A percentile compares a stretch with the other conserved stretches of the same genome.
Conservation (phyloP, 1,140 invertebrate species). For the Ceratosolen solmsi region DNA sequence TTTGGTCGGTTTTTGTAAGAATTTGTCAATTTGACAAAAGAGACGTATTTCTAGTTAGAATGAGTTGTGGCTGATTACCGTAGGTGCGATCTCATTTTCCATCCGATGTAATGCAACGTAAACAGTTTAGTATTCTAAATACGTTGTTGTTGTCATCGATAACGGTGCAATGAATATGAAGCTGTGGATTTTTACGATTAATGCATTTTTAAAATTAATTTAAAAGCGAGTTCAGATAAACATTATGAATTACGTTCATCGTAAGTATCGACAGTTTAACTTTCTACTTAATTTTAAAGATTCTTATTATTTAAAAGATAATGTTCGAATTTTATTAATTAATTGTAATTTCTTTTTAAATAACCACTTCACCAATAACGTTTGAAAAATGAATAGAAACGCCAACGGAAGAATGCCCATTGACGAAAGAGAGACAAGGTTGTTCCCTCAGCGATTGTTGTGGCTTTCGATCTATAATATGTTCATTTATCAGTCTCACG, state of each 20-base stretch:
- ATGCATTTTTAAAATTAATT: neutral
- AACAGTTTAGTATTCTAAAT: neutral
- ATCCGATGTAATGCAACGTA: neutral
- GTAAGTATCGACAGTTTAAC: slow-evolving; percentile 12
- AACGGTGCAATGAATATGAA: neutral
- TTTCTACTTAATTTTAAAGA: too few species aligned
- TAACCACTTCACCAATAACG: too few species aligned
- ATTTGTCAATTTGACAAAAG: too few species aligned
- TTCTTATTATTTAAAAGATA: too few species aligned
- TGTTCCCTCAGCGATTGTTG: slow-evolving; percentile 63
- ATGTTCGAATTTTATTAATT: too few species aligned
- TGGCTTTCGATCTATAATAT: slow-evolving; percentile 73
- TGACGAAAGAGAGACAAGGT: slow-evolving; percentile 63
- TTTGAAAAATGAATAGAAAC: slow-evolving; percentile 50
- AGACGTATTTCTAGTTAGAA: too few species aligned
- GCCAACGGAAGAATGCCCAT: slow-evolving; percentile 67
- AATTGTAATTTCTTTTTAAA: too few species aligned
- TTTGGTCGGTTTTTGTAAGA: too few species aligned
- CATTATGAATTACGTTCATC: slow-evolving; percentile 50
- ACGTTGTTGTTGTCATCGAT: neutral
- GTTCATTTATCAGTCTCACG: slow-evolving; percentile 74
- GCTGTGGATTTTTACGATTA: neutral
- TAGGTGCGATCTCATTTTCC: too few species aligned
- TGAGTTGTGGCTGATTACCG: too few species aligned
- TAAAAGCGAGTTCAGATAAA: neutral